Base-by-base conservation (phyloP, 1,140 invertebrate species). In the Eurosta solidaginis region DNA sequence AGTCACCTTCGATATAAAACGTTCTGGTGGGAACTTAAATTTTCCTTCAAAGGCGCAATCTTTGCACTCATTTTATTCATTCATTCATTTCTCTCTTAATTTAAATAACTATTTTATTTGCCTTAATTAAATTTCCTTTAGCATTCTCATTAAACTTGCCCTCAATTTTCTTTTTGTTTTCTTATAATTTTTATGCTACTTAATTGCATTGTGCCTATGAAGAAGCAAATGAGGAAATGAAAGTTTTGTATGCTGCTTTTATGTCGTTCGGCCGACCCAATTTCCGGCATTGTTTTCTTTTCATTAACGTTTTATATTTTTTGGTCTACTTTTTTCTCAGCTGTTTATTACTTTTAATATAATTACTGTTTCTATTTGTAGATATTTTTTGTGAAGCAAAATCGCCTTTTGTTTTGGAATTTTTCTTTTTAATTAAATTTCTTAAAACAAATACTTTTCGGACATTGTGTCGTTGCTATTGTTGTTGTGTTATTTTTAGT, bases 271-370 rank as follows among this genome's bases (percentile, higher is more conserved):
- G 59, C 7, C 59, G 59, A 68, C 59, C 59, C 59, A 40, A 68
- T 68, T 68, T 68, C 33, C 59, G 59, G n/a, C 59, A 33, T 68
- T 68, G 59, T 68, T 68, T 68, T 68, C 59, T 12, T 68, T 68
- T 68, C 59, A 68, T 68, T 68, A 68, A 40, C 33, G 59, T 20
- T 68, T 1, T 17, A 22, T 27, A 29, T 36, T 22, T 54, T 14
- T 42, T 68, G 27, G 6, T 49, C 25, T 52, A 22, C n/a, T 20
- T 52, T 22, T 52, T 52, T 47, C n/a, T 1, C 36, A 42, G 22
- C 2, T 68, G 36, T 29, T 68, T 33, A n/a, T 20, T n/a, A 40
- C 59, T 68, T 68, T 68, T 68, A 68, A 42, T 52, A 52, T 52
- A 0, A 25, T 22, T 52, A 52, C 49, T 22, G 49, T 52, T 42